Conservation (phyloP, 2,797 vertebrate species). For the Mus caroli region DNA sequence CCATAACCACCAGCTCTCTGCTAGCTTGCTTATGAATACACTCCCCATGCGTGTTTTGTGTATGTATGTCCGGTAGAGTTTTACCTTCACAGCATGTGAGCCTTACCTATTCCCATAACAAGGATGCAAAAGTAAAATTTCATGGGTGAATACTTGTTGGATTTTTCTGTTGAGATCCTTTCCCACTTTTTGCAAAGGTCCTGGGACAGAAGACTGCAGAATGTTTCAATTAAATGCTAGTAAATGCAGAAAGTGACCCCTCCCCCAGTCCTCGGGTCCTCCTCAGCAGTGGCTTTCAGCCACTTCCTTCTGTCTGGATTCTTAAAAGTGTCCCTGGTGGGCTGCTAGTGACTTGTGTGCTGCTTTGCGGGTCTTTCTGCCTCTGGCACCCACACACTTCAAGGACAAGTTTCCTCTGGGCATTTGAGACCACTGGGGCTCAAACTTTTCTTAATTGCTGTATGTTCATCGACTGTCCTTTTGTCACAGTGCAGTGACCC, state of each 20-base stretch:
- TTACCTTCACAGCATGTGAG: background rate
- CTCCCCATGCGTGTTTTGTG: background rate
- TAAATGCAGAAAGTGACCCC: conserved; percentile 60
- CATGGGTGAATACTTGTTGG: conserved; percentile 24
- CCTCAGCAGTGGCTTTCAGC: conserved; percentile 55
- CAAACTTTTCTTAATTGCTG: conserved; percentile 64
- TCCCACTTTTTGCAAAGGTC: conserved; percentile 28
- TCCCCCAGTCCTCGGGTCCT: conserved; percentile 16
- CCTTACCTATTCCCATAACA: background rate
- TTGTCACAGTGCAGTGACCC: conserved; percentile 60
- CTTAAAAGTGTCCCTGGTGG: background rate
- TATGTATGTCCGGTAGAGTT: background rate
- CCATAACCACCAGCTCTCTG: background rate
- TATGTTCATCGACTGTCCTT: conserved; percentile 53
- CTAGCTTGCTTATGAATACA: background rate
- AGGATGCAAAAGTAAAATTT: conserved; percentile 60
- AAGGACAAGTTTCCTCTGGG: conserved; percentile 41
- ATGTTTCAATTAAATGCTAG: conserved; percentile 64
- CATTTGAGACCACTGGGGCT: conserved; percentile 59
- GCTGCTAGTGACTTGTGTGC: conserved; percentile 29
- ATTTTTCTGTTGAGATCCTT: conserved; percentile 55
- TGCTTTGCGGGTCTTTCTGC: background rate
- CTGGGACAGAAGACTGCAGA: conserved; percentile 35
- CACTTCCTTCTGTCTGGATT: conserved; percentile 57
- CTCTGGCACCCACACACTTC: background rate